These are phyloP conservation scores for Eulacestoma nigropectus DNA, from an alignment of 2,113 vertebrate genomes.

Conservation along the genomic window DNA sequence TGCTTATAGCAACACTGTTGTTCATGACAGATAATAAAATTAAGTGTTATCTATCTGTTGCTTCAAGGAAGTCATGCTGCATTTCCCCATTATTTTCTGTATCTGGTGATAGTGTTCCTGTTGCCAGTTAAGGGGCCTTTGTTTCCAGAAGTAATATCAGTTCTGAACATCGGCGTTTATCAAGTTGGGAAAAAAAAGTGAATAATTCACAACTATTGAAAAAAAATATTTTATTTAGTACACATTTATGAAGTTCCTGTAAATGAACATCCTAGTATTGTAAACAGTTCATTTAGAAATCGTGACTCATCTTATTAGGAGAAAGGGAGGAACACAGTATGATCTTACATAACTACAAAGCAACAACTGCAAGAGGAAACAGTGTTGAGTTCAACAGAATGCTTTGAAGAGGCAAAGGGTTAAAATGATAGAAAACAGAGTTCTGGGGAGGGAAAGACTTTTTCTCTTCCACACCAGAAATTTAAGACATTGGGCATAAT, in stretches of 20 bases:
- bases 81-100: neutral
- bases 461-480: conserved; percentile 1
- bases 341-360: neutral
- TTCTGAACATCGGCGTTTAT: neutral
- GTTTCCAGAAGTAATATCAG: neutral
- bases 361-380: neutral
- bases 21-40: neutral
- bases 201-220: neutral
- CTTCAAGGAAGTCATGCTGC: neutral
- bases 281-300: neutral
- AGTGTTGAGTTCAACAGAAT: neutral
- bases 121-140: neutral
- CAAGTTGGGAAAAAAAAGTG: neutral
- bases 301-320: neutral
- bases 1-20: neutral
- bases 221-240: neutral
- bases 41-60: neutral
- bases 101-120: neutral
- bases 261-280: neutral
- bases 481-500: neutral
- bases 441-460: neutral
- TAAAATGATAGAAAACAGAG: conserved; percentile 41
- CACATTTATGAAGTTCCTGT: neutral
- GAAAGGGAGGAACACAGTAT: neutral
- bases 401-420: conserved; percentile 23